Evolutionary conservation across 2,113 vertebrate species (phyloP), one percentile per base, ranked within the genome.

Genomic region (Rhodinocichla rosea): DNA sequence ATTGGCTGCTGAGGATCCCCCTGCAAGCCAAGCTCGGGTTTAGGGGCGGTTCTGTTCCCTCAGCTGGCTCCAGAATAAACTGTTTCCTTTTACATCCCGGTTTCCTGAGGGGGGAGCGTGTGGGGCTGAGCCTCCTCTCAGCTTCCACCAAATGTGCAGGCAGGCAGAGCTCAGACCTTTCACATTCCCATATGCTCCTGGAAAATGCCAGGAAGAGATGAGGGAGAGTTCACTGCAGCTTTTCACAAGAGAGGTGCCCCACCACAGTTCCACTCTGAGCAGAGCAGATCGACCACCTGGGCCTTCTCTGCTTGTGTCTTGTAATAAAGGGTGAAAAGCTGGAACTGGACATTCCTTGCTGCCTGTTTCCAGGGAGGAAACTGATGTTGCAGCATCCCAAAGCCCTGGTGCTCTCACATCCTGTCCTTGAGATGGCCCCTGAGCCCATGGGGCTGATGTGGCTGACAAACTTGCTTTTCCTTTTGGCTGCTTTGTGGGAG

Each of bases 21-120:
- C 67, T 74, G 50, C 74, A 12, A 69, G 79, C 10, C n/a, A 65
- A 67, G n/a, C 27, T 11, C 0, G 20, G 83, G 3, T 83, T 70
- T 71, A 42, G 92, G 73, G 86, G 86, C 56, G 83, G 87, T 91
- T 32, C 94, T 89, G 37, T 9, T 90, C 76, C 79, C 37, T 59
- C 65, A 2, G 35, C 39, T 39, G 82, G 65, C 63, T 93, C 79
- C 70, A 19, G 56, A 56, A 75, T 6, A 40, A 93, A 53, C 3
- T 47, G 91, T 75, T 94, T 93, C 89, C 80, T 93, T 94, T 94
- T 75, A 63, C 73, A 91, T 80, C 59, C 59, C 32, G 0, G 3
- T 26, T 85, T 83, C 71, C 91, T 79, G 56, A 67, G 2, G 37
- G 70, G 45, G 8, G 8, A 50, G 37, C 3, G 0, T 4, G 42